Base-by-base conservation (phyloP, 2,113 vertebrate species). In the Uria aalge region DNA sequence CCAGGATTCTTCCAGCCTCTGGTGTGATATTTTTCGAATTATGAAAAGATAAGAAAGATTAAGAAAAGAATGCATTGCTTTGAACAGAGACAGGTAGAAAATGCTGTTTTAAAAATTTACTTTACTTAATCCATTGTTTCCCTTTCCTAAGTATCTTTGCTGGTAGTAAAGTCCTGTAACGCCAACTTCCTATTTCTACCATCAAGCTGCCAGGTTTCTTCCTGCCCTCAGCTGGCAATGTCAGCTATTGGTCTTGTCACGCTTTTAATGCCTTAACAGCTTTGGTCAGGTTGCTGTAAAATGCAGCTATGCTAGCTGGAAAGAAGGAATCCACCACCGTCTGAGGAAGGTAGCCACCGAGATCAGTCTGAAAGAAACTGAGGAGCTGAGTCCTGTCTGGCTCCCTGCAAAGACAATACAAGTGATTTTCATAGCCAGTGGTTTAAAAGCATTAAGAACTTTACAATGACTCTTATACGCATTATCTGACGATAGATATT, bases 301-400 rank as follows among this genome's bases (percentile, higher is more conserved):
- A 99, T 38, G 97, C 98, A 3, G 96, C 88, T 99, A 99, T 99
- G 96, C 98, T 99, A 66, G 98, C 98, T 9, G 99, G 99, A 88
- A 99, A 99, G 98, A 99, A 99, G 15, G 99, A 98, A 86, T 99
- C 99, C 23, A 99, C 99, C 55, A 99, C 98, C 0, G 98, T 98
- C 94, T 98, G 98, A 3, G 99, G 99, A 66, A 99, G 98, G 76
- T 98, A 97, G 50, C 99, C 99, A 11, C 99, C 98, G 41, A 99
- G 98, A 95, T 99, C 99, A 0, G 99, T 99, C 98, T 99, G 99
- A 97, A 99, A 99, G 98, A 99, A 99, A 29, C 97, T 98, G 91
- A 99, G 96, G 66, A 99, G 89, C 38, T 98, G 97, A 38, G 99
- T 99, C 97, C 97, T 99, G 88, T 88, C 71, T 50, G 99, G 98